These are phyloP conservation scores for Psittacula echo DNA, from an alignment of 2,797 vertebrate species.

Conservation along the genomic window DNA sequence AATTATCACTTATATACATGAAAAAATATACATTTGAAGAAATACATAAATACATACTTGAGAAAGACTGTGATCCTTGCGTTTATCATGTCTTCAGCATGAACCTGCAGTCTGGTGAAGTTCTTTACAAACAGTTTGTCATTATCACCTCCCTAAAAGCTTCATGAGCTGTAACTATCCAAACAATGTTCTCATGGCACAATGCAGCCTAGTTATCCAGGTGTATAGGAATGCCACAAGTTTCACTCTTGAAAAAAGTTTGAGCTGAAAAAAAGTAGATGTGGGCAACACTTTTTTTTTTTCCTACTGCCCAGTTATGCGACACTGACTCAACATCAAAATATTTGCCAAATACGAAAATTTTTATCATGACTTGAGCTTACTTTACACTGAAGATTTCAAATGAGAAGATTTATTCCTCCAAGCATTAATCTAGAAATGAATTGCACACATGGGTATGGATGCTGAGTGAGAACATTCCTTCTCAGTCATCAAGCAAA, in stretches of 20 bases:
- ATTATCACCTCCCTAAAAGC: background rate
- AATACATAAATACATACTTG: background rate
- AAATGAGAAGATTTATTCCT: background rate
- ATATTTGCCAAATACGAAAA: background rate
- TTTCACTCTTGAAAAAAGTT: background rate
- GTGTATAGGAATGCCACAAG: background rate
- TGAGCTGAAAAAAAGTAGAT: background rate
- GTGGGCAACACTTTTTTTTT: background rate
- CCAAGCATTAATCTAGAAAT: background rate
- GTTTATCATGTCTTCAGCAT: background rate
- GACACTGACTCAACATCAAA: background rate
- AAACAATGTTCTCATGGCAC: background rate
- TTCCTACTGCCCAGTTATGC: background rate
- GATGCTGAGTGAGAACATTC: slow-evolving; percentile 1
- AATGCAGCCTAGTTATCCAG: background rate
- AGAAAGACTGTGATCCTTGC: background rate
- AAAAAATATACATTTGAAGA: background rate
- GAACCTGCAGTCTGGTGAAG: background rate
- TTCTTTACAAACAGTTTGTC: background rate
- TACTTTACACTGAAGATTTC: background rate
- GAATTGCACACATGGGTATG: background rate
- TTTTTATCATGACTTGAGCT: background rate
- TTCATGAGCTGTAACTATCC: background rate
- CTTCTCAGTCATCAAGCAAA: background rate
- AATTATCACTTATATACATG: background rate